These are phyloP conservation scores for Spodoptera littoralis DNA, from an alignment of 2,888 invertebrate species.

Conservation along the genomic window DNA sequence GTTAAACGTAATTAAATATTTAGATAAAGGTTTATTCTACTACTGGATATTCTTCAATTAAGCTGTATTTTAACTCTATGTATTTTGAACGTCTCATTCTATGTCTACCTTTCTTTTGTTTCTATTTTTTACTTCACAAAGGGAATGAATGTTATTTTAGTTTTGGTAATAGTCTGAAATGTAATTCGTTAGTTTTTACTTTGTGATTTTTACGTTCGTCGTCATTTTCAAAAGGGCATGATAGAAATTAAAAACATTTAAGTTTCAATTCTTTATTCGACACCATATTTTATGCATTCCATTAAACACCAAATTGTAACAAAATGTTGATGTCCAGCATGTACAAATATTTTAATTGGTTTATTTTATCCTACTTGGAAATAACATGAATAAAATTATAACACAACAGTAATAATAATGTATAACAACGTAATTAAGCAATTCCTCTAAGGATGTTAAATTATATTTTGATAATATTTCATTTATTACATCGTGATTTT, in stretches of 20 bases:
- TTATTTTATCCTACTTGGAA: conserved; percentile 19
- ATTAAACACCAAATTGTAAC: conserved; percentile 87
- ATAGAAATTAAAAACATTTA: conserved; percentile 40
- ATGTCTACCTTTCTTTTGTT: too few relatives aligned
- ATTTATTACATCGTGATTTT: conserved; percentile 7
- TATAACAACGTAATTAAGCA: conserved; percentile 56
- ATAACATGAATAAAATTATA: conserved; percentile 43
- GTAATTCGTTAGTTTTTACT: too few relatives aligned
- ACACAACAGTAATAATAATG: conserved; percentile 47
- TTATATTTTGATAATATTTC: conserved; percentile 18
- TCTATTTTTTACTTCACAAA: too few relatives aligned
- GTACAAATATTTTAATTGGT: conserved; percentile 25
- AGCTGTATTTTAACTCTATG: too few relatives aligned
- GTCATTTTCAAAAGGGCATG: too few relatives aligned
- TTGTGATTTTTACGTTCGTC: too few relatives aligned
- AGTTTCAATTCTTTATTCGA: conserved; percentile 83
- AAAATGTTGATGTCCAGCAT: conserved; percentile 77
- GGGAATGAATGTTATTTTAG: too few relatives aligned
- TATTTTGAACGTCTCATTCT: too few relatives aligned
- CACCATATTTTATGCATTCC: conserved; percentile 86
- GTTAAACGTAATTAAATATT: conserved; percentile 7
- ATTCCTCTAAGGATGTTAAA: conserved; percentile 62
- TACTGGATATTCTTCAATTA: too few relatives aligned
- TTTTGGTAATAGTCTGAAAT: too few relatives aligned
- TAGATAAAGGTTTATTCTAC: conserved; percentile 3